Percentiles rank a stretch among this genome's conserved stretches.
Evolutionary conservation across 2,797 vertebrate genomes (phyloP).

Genomic region (Hippopotamyrus pictus): DNA sequence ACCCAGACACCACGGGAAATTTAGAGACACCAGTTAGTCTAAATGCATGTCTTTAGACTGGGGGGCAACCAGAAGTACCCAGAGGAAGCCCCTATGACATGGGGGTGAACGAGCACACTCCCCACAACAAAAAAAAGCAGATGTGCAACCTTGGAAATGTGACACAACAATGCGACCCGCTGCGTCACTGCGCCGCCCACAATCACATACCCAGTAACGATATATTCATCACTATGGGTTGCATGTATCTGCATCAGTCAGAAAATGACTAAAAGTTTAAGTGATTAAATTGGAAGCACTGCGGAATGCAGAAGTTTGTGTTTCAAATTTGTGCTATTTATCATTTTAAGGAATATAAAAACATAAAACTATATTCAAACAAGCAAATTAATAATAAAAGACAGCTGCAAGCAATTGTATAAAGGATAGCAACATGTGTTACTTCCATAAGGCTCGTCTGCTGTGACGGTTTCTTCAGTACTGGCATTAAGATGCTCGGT

Average conservation of each 20-base stretch:
- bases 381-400: neutral
- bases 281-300: neutral
- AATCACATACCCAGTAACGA: neutral
- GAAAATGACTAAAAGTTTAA: neutral
- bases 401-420: neutral
- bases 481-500: neutral
- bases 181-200: neutral
- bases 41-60: neutral
- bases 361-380: neutral
- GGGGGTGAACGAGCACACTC: neutral
- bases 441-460: neutral
- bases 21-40: neutral
- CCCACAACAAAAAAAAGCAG: neutral
- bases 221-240: neutral
- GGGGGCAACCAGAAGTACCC: neutral
- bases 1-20: neutral
- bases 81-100: neutral
- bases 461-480: neutral
- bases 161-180: neutral
- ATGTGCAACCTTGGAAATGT: neutral
- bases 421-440: neutral
- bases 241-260: neutral
- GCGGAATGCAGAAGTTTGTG: neutral
- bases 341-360: neutral
- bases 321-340: neutral